A percentile compares a stretch with the other conserved stretches of the same genome.
Evolutionary conservation across 1,140 invertebrate genomes (phyloP).

Genomic region (Diorhabda sublineata): DNA sequence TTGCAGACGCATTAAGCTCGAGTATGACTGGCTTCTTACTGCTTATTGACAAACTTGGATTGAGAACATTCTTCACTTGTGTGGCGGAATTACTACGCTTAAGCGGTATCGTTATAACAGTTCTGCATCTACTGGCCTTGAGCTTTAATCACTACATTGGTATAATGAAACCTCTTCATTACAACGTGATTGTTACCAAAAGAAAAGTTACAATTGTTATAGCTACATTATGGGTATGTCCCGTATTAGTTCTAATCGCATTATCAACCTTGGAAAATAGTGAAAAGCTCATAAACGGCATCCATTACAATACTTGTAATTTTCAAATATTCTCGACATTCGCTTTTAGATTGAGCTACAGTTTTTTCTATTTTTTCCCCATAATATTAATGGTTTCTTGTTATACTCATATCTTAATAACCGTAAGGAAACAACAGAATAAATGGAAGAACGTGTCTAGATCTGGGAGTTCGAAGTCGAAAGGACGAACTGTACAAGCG

Average conservation of each 20-base stretch:
- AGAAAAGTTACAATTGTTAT: constrained; percentile 45
- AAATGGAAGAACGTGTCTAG: constrained; percentile 47
- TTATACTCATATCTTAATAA: constrained; percentile 58
- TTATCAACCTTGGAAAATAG: constrained; percentile 45
- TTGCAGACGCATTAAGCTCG: constrained; percentile 56
- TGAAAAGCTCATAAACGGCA: constrained; percentile 11
- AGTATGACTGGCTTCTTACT: constrained; percentile 51
- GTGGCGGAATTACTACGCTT: constrained; percentile 24
- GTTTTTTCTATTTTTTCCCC: constrained; percentile 49
- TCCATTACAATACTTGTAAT: constrained; percentile 11
- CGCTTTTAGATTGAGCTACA: constrained; percentile 50
- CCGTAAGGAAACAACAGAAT: constrained; percentile 53
- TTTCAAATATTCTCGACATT: constrained; percentile 27
- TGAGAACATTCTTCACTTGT: constrained; percentile 16
- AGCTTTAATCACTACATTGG: constrained; percentile 68
- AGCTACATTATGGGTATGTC: constrained; percentile 54
- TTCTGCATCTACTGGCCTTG: constrained; percentile 61
- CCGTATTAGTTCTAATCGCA: constrained; percentile 53
- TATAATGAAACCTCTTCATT: constrained; percentile 57
- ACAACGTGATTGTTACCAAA: constrained; percentile 55
- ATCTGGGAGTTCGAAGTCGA: constrained; percentile 38
- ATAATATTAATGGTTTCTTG: constrained; percentile 56
- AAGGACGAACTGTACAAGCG: constrained; percentile 22
- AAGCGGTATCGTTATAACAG: constrained; percentile 52
- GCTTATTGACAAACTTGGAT: constrained; percentile 50